Base-by-base conservation (phyloP, 1,140 invertebrate genomes). In the Halyomorpha halys region DNA sequence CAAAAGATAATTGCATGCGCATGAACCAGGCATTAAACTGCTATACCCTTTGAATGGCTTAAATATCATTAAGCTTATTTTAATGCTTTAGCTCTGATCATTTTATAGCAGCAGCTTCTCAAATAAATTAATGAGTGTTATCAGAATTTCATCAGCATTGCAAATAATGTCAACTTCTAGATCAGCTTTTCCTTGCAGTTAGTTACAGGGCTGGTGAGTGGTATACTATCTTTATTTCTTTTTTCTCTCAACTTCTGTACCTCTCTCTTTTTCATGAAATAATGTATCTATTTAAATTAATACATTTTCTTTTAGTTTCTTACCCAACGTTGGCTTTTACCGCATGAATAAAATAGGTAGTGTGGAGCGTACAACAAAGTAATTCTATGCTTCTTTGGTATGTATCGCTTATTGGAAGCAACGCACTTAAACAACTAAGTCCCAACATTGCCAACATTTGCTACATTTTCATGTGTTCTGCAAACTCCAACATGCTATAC, bases 341-440 rank as follows among this genome's bases (percentile, higher is more conserved):
- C 53, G 53, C 53, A 56, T 56, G 53, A 21, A 56, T 23, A 25
- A 56, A 56, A 56, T 23, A 56, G 53, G 53, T 56, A 56, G 53
- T 56, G 53, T 56, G 53, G 53, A 56, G 53, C 23, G 23, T 56
- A 49, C 47, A 49, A 49, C 47, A 49, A 19, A 19, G 27, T 61
- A 44, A 44, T 62, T 45, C 25, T 47, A 19, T 54, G 62, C 62
- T 63, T 63, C 62, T 63, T 54, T 63, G 62, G 62, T 63, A 63
- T 63, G 62, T 63, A 63, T 63, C 62, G 62, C 62, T 63, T 63
- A 53, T 53, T 63, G 45, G 39, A 63, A 56, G 53, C 53, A 56
- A 56, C 23, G 53, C 53, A 56, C 23, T 56, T 25, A 56, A 21
- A 56, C 53, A 56, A 39, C 34, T 56, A 23, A 23, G 53, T 56